Conservation (phyloP, 2,113 vertebrate species). For the Calonectris borealis region DNA sequence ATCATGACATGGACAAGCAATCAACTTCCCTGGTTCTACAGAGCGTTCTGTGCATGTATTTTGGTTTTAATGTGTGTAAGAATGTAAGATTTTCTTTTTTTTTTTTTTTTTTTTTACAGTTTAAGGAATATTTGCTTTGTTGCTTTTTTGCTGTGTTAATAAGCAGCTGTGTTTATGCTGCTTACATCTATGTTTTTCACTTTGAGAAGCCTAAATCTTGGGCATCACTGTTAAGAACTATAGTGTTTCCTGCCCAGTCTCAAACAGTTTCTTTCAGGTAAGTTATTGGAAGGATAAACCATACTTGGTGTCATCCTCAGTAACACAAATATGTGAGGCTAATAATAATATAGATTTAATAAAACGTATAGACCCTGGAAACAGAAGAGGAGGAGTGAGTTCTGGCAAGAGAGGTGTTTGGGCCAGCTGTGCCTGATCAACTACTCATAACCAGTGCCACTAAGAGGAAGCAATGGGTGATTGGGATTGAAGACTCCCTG, state of each 20-base stretch:
- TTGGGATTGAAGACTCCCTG: not conserved
- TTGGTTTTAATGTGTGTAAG: not conserved
- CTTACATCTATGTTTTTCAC: not conserved
- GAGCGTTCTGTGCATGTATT: not conserved
- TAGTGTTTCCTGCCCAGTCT: slow-evolving; percentile 1
- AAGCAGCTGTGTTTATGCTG: slow-evolving; percentile 57
- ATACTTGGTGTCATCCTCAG: not conserved
- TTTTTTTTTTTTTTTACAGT: not conserved
- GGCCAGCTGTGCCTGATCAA: rapidly evolving
- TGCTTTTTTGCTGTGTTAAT: slow-evolving; percentile 11
- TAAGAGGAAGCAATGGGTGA: not conserved
- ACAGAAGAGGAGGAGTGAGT: not conserved
- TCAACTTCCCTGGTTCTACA: not conserved
- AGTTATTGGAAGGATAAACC: not conserved
- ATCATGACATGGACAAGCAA: not conserved
- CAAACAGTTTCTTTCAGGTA: slow-evolving; percentile 30
- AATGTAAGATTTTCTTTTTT: not conserved
- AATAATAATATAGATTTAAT: not conserved
- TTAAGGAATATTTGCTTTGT: slow-evolving; percentile 35
- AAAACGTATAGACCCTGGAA: not conserved
- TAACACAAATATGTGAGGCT: not conserved
- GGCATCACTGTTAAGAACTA: not conserved
- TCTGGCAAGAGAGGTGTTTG: not conserved
- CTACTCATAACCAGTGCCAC: not conserved
- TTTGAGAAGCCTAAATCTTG: slow-evolving; percentile 6